These are phyloP conservation scores for Argyrosomus regius DNA, from an alignment of 2,797 vertebrate genomes.

Conservation along the genomic window DNA sequence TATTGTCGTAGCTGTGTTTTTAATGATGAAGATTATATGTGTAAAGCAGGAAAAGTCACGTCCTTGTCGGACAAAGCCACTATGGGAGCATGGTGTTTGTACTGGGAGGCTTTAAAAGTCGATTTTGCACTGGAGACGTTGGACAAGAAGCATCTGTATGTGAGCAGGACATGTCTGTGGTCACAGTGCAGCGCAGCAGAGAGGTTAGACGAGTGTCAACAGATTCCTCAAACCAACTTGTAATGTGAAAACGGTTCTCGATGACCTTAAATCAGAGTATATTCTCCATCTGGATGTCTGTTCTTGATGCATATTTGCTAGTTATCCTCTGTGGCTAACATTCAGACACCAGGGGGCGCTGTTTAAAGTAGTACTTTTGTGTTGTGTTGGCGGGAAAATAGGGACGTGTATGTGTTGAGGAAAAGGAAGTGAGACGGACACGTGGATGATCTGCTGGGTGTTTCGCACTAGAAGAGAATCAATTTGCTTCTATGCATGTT, in stretches of 20 bases:
- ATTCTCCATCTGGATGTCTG: neutral
- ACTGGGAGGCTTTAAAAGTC: slow-evolving; percentile 67
- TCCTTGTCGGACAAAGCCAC: slow-evolving; percentile 63
- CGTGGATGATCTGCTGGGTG: slow-evolving; percentile 11
- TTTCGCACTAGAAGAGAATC: slow-evolving; percentile 27
- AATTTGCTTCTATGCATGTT: slow-evolving; percentile 61
- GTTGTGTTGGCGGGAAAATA: slow-evolving; percentile 10
- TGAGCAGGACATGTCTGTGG: slow-evolving; percentile 30
- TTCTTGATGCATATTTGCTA: neutral
- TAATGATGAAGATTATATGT: slow-evolving; percentile 42
- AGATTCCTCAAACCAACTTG: slow-evolving; percentile 6
- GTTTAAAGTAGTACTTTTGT: slow-evolving; percentile 1
- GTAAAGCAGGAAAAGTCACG: slow-evolving; percentile 20
- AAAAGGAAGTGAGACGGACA: slow-evolving; percentile 38
- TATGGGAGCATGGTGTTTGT: slow-evolving; percentile 40
- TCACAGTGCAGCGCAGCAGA: neutral
- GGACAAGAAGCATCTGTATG: slow-evolving; percentile 47
- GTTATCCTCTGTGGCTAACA: neutral
- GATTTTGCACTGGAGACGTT: slow-evolving; percentile 75
- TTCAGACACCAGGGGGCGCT: slow-evolving; percentile 35
- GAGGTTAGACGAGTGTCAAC: neutral
- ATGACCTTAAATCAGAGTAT: neutral
- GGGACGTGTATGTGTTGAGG: slow-evolving; percentile 42
- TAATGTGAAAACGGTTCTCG: neutral
- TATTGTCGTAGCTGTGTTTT: slow-evolving; percentile 29